Percentiles rank a stretch among this genome's conserved stretches.
Conservation (phyloP, 2,113 vertebrate genomes). For the Phalacrocorax pelagicus region DNA sequence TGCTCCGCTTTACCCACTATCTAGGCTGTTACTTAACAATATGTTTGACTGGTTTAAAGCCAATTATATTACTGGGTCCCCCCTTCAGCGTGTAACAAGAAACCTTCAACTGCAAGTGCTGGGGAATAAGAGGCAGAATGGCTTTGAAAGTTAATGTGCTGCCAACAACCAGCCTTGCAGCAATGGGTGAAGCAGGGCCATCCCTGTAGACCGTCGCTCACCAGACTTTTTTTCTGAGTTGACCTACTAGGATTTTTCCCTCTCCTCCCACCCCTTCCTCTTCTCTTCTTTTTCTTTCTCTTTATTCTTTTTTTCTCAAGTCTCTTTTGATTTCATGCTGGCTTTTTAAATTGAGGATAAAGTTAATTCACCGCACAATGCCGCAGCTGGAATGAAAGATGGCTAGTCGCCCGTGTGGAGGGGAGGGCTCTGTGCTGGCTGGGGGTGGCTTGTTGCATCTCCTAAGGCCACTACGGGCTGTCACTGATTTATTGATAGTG, state of each 20-base stretch:
- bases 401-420: slow-evolving; percentile 49
- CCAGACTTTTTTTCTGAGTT: slow-evolving; percentile 46
- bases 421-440: slow-evolving; percentile 57
- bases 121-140: slow-evolving; percentile 43
- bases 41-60: slow-evolving; percentile 42
- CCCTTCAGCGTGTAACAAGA: slow-evolving; percentile 45
- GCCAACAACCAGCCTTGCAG: slow-evolving; percentile 41
- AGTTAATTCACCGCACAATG: slow-evolving; percentile 79
- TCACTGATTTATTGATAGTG: slow-evolving; percentile 67
- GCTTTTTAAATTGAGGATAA: slow-evolving; percentile 86
- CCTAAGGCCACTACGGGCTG: slow-evolving; percentile 67
- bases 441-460: slow-evolving; percentile 67
- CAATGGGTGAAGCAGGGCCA: slow-evolving; percentile 56
- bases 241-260: slow-evolving; percentile 58
- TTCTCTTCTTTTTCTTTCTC: slow-evolving; percentile 43
- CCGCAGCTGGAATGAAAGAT: slow-evolving; percentile 81
- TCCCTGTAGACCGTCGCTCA: slow-evolving; percentile 59
- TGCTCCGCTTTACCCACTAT: neutral
- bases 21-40: neutral
- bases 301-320: slow-evolving; percentile 58
- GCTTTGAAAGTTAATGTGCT: slow-evolving; percentile 33
- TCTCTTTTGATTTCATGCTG: slow-evolving; percentile 83
- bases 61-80: neutral
- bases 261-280: slow-evolving; percentile 36
- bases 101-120: slow-evolving; percentile 17